Conservation (phyloP, 1,140 invertebrate species). For the Zophobas atratus region DNA sequence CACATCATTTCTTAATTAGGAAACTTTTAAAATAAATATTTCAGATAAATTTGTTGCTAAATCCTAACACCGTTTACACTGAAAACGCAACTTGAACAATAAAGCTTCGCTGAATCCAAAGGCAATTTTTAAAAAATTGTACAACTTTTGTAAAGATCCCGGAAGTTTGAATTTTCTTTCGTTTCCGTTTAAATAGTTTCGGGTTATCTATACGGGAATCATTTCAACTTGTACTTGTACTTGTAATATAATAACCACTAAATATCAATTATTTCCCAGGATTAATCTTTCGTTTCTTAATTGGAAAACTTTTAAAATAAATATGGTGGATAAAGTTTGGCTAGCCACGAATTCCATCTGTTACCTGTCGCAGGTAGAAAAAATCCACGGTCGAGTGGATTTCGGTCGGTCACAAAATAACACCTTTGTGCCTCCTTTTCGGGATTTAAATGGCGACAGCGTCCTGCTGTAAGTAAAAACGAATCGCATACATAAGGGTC, state of each 20-base stretch:
- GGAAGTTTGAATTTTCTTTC: no score
- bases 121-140: no score
- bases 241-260: no score
- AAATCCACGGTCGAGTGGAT: slow-evolving; percentile 12
- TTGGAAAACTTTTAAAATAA: slow-evolving; percentile 30
- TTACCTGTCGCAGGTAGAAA: slow-evolving; percentile 24
- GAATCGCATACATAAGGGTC: slow-evolving; percentile 39
- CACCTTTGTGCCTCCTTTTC: slow-evolving; percentile 26
- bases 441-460: slow-evolving; percentile 29
- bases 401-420: slow-evolving; percentile 27
- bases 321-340: neutral
- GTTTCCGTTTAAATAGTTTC: no score
- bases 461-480: slow-evolving; percentile 33
- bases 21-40: no score
- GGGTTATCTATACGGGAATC: neutral
- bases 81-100: no score
- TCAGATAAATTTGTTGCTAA: no score
- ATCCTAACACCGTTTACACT: no score
- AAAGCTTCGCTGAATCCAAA: no score
- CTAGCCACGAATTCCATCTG: neutral
- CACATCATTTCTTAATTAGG: no score
- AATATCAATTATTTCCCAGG: neutral
- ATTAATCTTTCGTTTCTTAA: slow-evolving; percentile 29
- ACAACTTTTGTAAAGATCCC: no score
- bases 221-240: neutral